phyloP scores from a whole-genome alignment of 2,797 vertebrate species.

The Holocentrus rufus region DNA sequence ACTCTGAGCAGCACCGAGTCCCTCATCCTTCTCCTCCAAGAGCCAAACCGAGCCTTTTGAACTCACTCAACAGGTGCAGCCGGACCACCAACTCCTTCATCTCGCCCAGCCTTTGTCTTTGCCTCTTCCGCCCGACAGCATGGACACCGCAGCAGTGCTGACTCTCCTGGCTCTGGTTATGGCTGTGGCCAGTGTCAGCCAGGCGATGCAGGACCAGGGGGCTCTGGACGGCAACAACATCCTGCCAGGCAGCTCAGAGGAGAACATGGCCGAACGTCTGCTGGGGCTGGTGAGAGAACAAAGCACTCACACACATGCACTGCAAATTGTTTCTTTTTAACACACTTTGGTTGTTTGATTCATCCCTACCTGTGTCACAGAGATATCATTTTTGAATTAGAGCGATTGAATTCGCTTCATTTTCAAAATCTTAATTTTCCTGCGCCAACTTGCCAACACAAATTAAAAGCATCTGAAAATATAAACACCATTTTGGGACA shows the following conservation, averaged over 20 bases:
- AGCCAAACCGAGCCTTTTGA: neutral
- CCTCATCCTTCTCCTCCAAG: neutral
- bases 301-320: slow-evolving; percentile 21
- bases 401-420: too few relatives aligned
- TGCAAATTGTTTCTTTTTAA: neutral
- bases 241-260: slow-evolving; percentile 60
- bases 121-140: slow-evolving; percentile 48
- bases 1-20: neutral
- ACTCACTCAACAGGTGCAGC: slow-evolving; percentile 5
- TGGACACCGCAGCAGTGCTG: slow-evolving; percentile 75
- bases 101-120: slow-evolving; percentile 2
- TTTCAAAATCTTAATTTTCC: too few relatives aligned
- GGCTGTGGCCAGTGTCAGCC: slow-evolving; percentile 73
- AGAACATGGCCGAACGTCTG: slow-evolving; percentile 67
- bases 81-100: neutral
- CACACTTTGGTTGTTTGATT: neutral
- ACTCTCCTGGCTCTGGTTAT: slow-evolving; percentile 75
- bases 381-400: neutral
- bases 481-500: neutral
- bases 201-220: slow-evolving; percentile 71
- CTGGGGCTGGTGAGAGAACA: slow-evolving; percentile 75
- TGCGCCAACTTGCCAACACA: neutral
- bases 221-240: slow-evolving; percentile 61
- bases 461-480: slow-evolving; percentile 4
- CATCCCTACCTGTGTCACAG: neutral